These are phyloP conservation scores for Musca vetustissima DNA, from an alignment of 1,140 invertebrate species.

Conservation along the genomic window DNA sequence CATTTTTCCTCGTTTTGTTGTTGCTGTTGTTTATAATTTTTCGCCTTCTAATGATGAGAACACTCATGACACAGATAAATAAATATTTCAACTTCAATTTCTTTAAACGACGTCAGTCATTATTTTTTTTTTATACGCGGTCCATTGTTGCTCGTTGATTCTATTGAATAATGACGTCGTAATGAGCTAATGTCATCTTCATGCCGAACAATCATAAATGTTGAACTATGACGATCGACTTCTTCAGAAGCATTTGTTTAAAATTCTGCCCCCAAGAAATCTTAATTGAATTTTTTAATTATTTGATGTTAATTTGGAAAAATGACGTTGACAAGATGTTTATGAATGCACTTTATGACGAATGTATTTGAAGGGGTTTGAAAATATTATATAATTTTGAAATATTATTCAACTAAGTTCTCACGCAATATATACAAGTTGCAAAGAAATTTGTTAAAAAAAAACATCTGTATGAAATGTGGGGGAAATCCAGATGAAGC, in stretches of 20 bases:
- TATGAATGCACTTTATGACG: no score
- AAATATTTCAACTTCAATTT: neutral
- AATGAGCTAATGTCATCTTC: constrained; percentile 9
- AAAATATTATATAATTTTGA: no score
- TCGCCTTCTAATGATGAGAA: constrained; percentile 3
- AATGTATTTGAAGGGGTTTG: no score
- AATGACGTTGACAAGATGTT: no score
- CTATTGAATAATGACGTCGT: constrained; percentile 12
- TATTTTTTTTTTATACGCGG: neutral
- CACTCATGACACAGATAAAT: constrained; percentile 9
- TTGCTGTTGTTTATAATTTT: neutral
- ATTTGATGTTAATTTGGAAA: neutral
- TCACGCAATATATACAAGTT: no score
- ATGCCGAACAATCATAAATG: neutral
- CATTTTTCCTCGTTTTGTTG: neutral
- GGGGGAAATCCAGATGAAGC: no score
- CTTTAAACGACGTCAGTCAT: neutral
- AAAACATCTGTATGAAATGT: no score
- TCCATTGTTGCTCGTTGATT: neutral
- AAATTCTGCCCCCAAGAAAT: neutral
- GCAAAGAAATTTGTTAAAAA: no score
- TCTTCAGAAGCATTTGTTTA: no score
- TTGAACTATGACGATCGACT: no score
- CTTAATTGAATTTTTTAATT: constrained; percentile 18
- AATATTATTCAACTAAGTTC: no score